phyloP scores from a whole-genome alignment of 2,113 vertebrate species.

The Papio anubis region DNA sequence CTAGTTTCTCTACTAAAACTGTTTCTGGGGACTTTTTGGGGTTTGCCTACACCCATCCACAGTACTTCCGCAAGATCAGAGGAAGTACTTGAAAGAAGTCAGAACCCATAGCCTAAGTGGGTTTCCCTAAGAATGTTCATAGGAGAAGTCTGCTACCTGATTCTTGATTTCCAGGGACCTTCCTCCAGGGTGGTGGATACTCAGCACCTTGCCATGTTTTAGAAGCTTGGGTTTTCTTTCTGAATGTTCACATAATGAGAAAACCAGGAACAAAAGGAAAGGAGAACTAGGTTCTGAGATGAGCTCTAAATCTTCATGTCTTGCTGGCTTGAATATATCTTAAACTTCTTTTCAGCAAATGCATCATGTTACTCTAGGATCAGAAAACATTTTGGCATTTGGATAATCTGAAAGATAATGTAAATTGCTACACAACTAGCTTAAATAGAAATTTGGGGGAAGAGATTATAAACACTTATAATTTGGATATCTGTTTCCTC shows the following conservation, averaged over 20 bases:
- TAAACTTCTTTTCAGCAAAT: neutral
- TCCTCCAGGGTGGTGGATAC: neutral
- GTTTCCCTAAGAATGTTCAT: neutral
- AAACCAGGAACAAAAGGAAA: neutral
- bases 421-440: neutral
- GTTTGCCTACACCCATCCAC: neutral
- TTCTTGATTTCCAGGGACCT: neutral
- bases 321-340: neutral
- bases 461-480: constrained; percentile 48
- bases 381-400: constrained; percentile 32
- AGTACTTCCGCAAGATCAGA: neutral
- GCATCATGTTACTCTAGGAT: neutral
- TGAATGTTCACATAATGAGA: neutral
- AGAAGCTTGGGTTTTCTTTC: neutral
- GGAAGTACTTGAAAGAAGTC: neutral
- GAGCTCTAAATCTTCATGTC: neutral
- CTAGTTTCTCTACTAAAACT: neutral
- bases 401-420: constrained; percentile 24
- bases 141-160: neutral
- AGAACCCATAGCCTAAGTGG: neutral
- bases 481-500: no score
- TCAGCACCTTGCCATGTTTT: neutral
- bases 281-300: neutral
- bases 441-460: neutral
- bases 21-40: neutral